Conservation (phyloP, 2,797 vertebrate species). For the Sciurus vulgaris region DNA sequence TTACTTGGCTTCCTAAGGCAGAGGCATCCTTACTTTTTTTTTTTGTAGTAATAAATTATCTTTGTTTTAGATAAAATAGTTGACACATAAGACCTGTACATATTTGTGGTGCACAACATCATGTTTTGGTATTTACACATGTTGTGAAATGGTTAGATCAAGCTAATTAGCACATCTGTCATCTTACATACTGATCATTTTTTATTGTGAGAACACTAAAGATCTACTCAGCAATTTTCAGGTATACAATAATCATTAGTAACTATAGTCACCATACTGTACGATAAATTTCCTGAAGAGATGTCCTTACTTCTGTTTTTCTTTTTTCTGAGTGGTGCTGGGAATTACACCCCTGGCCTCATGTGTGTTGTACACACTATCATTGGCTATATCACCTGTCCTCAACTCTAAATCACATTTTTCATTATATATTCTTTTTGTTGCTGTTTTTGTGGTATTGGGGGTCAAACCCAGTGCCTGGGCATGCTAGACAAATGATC, state of each 20-base stretch:
- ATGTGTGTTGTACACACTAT: neutral
- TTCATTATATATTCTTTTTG: constrained; percentile 2
- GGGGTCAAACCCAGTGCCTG: too few relatives aligned
- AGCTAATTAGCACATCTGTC: neutral
- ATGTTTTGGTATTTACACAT: neutral
- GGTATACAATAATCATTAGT: neutral
- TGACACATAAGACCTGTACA: neutral
- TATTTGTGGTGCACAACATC: neutral
- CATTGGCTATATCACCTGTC: neutral
- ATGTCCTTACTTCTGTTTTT: neutral
- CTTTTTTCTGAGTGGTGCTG: neutral
- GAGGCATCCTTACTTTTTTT: neutral
- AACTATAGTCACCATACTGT: neutral
- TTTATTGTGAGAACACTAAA: neutral
- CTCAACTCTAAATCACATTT: constrained; percentile 11
- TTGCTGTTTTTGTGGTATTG: neutral
- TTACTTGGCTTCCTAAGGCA: neutral
- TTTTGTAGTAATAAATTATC: constrained; percentile 9
- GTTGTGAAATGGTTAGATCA: neutral
- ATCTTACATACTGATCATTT: neutral
- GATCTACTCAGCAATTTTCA: constrained; percentile 1
- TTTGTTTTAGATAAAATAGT: neutral
- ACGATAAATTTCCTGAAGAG: neutral
- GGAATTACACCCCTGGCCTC: neutral
- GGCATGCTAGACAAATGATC: too few relatives aligned